Conservation (phyloP, 2,113 vertebrate genomes). For the Baryphthengus martii region DNA sequence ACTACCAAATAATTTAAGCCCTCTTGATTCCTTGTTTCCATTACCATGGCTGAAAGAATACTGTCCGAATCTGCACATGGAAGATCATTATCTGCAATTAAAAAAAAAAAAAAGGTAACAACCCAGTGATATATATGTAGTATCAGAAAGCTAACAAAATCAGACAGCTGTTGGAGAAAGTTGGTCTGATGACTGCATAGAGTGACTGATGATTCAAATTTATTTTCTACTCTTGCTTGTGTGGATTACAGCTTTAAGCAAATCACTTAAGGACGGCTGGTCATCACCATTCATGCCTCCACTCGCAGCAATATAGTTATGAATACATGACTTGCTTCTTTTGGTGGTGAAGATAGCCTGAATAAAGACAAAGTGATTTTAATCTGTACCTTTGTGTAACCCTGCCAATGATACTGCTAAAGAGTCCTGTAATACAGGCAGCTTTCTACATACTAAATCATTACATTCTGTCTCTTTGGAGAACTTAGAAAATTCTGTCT, state of each 20-base stretch:
- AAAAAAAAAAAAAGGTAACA: background rate
- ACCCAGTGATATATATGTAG: background rate
- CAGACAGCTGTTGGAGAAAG: background rate
- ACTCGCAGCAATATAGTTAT: background rate
- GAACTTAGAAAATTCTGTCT: background rate
- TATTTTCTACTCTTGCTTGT: background rate
- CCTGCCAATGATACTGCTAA: background rate
- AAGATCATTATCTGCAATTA: constrained; percentile 22
- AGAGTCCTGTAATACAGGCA: background rate
- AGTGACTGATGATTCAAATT: background rate
- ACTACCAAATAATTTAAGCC: constrained; percentile 73
- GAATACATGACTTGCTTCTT: background rate
- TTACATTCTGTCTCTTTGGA: background rate
- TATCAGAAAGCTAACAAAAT: background rate
- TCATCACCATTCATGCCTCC: background rate
- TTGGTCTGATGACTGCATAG: background rate
- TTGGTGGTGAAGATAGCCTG: background rate
- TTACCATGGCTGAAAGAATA: background rate
- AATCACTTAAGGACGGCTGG: background rate
- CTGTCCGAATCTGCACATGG: constrained; percentile 24
- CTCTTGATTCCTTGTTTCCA: constrained; percentile 66
- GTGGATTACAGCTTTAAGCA: background rate
- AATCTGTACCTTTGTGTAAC: background rate
- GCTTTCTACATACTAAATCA: background rate
- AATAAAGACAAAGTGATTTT: background rate